Evolutionary conservation across 2,888 invertebrate genomes (phyloP), one percentile per base, ranked within the genome.

Genomic region (Papilio protenor): DNA sequence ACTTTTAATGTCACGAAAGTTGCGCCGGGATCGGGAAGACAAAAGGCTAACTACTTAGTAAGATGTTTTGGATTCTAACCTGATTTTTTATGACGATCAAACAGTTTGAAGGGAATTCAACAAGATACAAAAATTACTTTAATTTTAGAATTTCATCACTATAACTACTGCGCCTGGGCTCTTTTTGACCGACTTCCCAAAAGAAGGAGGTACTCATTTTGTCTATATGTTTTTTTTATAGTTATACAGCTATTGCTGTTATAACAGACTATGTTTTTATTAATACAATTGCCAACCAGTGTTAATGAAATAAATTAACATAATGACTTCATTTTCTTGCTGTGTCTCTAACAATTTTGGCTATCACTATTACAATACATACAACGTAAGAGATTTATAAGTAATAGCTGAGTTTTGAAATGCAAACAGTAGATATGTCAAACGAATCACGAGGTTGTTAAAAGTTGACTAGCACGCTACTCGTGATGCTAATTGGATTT

Each of bases 401-500:
- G 55, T 40, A 69, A 14, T 21, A 69, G n/a, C 57, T 45, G 21
- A n/a, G 33, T 75, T 75, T 55, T 69, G 21, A 69, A 23, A 69
- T 75, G 69, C 66, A 75, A 75, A 75, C 69, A 52, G 55, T 45
- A 69, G 40, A 21, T 75, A 55, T 18, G 40, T 66, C 69, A 73
- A 57, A 73, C 40, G 21, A 57, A 73, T 57, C 45, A 75, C 55
- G 18, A 52, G n/a, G 69, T 57, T 69, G 55, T 75, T 75, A 75
- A 75, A 75, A 75, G 52, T 75, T 75, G 64, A 33, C 74, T 64
- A 66, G 64, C 27, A 66, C 74, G 27, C 52, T n/a, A 23, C 74
- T 75, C 49, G 47, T 64, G 64, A 64, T 74, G 49, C 74, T 66
- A 75, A 75, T 75, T 75, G 74, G 64, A 49, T 66, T 66, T 49